Evolutionary conservation across 1,140 invertebrate genomes (phyloP).

Genomic region (Tachypleus tridentatus): DNA sequence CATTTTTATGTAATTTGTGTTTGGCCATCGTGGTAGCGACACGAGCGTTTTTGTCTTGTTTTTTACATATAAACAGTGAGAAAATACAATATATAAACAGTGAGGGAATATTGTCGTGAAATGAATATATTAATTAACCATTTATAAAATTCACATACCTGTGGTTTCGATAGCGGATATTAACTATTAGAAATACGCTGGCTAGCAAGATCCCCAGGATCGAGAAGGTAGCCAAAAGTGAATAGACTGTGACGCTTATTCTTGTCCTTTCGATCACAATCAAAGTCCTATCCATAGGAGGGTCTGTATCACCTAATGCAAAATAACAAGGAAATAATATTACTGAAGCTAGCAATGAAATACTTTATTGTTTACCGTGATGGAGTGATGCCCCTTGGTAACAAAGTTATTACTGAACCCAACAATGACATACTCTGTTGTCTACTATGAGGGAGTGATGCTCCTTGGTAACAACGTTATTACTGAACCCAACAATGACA

Average conservation of each 20-base stretch:
- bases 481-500: too few relatives aligned
- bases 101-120: not conserved
- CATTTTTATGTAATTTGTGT: too few relatives aligned
- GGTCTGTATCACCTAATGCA: constrained; percentile 42
- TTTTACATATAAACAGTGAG: not conserved
- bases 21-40: not conserved
- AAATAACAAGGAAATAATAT: not conserved
- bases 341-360: too few relatives aligned
- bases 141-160: constrained; percentile 44
- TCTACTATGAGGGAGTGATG: too few relatives aligned
- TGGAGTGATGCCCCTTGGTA: too few relatives aligned
- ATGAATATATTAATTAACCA: not conserved
- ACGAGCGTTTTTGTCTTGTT: not conserved
- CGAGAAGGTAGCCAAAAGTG: constrained; percentile 66
- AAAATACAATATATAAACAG: not conserved
- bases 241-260: constrained; percentile 76
- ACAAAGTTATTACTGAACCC: too few relatives aligned
- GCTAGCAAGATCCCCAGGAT: constrained; percentile 81
- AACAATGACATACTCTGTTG: too few relatives aligned
- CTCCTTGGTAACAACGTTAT: too few relatives aligned
- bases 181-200: constrained; percentile 82
- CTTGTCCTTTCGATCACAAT: constrained; percentile 71
- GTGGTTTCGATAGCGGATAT: constrained; percentile 91
- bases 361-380: too few relatives aligned
- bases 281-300: constrained; percentile 79